Conservation (phyloP, 2,888 invertebrate species). For the Trachelus stipa region DNA sequence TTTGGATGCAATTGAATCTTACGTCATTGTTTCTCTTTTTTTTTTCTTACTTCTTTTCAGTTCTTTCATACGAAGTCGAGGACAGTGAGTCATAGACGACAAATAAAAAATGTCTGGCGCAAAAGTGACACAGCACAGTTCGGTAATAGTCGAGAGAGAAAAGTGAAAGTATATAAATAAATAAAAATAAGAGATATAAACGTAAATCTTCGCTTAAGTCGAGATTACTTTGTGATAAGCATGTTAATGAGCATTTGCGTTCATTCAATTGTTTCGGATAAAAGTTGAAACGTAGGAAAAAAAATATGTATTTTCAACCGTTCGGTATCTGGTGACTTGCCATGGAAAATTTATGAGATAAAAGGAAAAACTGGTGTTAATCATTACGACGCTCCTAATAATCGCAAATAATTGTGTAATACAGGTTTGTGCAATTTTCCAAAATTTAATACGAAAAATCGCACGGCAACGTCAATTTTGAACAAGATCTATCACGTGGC, state of each 20-base stretch:
- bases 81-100: neutral
- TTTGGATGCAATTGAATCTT: neutral
- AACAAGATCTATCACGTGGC: no score
- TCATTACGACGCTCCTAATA: no score
- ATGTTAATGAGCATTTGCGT: neutral
- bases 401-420: neutral
- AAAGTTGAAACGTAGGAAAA: neutral
- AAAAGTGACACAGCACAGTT: neutral
- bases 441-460: neutral
- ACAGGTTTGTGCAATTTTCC: no score
- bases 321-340: neutral
- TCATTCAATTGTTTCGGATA: neutral
- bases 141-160: neutral
- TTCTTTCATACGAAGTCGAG: neutral
- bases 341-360: neutral
- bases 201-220: neutral
- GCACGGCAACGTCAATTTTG: neutral
- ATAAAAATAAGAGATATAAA: neutral
- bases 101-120: neutral
- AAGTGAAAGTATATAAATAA: neutral
- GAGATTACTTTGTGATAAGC: neutral
- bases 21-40: constrained; percentile 8
- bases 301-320: neutral
- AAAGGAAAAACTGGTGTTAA: no score
- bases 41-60: constrained; percentile 19